Evolutionary conservation across 2,888 invertebrate genomes (phyloP), one percentile per base, ranked within the genome.

Genomic region (Stomorhina lunata): DNA sequence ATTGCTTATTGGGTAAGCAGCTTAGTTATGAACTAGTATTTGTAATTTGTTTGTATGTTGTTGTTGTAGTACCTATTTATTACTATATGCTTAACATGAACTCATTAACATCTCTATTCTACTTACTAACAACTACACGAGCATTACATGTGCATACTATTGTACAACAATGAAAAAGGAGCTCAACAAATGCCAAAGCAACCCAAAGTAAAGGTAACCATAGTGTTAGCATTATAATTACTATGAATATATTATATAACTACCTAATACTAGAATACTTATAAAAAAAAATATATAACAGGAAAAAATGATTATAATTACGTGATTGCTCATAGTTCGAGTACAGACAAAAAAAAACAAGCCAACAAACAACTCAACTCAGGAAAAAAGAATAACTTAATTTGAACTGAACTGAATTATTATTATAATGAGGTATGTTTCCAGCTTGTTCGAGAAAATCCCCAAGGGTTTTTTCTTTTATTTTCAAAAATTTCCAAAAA

Each of bases 221-320:
- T 87, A 86, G 88, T 87, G 86, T 68, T 72, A 17, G 59, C 37
- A 86, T 87, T 89, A 87, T 88, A 88, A 89, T 89, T 89, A 86
- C 71, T 69, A 45, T 43, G 61, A 77, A 69, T 69, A 69, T 53
- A 61, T 53, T 61, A 61, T 45, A 68, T 48, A 10, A 2, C 34
- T 17, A 50, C 25, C n/a, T n/a, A n/a, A n/a, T n/a, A n/a, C n/a
- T n/a, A n/a, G n/a, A n/a, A 29, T 59, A 68, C 48, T 37, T 61
- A 77, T 37, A 34, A 22, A 61, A 40, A 53, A 9, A 45, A 7
- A 0, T 10, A 20, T 20, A 22, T 40, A 20, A n/a, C n/a, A 48
- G 61, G 66, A 75, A 75, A 63, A 83, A 79, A 80, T 77, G 29
- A 81, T 82, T 82, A 84, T 84, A 83, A 85, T 84, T 84, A 84